Base-by-base conservation (phyloP, 2,797 vertebrate genomes). In the Ibycter americanus region DNA sequence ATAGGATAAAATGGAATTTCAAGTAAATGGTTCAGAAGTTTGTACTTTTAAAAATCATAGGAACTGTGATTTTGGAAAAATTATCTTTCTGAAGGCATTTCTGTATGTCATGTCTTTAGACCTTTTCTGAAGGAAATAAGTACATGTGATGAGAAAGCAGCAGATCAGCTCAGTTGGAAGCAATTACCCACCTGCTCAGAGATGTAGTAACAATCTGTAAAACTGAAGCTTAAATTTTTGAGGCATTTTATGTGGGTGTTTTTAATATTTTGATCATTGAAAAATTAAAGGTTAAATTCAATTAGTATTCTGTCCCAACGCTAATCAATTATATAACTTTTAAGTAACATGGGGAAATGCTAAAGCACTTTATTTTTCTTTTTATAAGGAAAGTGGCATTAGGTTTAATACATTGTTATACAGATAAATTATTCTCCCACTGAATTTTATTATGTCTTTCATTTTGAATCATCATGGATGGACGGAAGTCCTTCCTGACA, bases 21-120 rank as follows among this genome's bases (percentile, higher is more conserved):
- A 93, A 95, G 6, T 20, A 86, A 83, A 90, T 61, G 8, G 22
- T 85, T 79, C 42, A 92, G 15, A 94, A 87, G 42, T 95, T 89
- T 63, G 55, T 81, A 36, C 70, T 91, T 93, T 56, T 72, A n/a
- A 70, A 34, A 26, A 59, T n/a, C 15, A n/a, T 7, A 38, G 18
- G 10, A 36, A 27, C 15, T 58, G 4, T 38, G 2, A 42, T 61
- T 66, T 93, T 92, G 13, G 12, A 74, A 62, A 72, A 89, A 65
- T 55, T 49, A 54, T 4, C 12, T 67, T 81, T 80, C 42, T 59
- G 15, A 84, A 63, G 15, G 9, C 7, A 32, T 71, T 78, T 4
- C 12, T 67, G 27, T 77, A 89, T 63, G 21, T 67, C 56, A 21
- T 18, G 8, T 70, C 40, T 90, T 89, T 70, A 63, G 21, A 95